Conservation (phyloP, 2,797 vertebrate genomes). For the Emydoidea blandingii region DNA sequence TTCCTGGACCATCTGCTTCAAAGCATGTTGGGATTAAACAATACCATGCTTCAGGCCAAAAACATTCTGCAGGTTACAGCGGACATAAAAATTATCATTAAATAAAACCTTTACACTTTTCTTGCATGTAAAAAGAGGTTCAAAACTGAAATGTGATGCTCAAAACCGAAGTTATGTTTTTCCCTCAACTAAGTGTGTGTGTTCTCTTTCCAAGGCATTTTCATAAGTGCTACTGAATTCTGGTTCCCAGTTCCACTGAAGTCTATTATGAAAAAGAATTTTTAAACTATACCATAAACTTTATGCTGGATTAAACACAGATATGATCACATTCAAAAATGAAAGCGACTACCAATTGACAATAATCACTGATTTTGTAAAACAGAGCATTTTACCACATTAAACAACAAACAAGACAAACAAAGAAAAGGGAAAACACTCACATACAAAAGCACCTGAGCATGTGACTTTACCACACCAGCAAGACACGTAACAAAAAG, state of each 20-base stretch:
- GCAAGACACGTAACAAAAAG: too few species aligned
- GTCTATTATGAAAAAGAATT: background rate
- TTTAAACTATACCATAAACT: background rate
- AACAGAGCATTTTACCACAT: background rate
- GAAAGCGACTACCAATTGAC: background rate
- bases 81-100: background rate
- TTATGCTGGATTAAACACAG: background rate
- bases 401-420: background rate
- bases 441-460: too few species aligned
- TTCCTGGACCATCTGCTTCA: background rate
- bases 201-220: background rate
- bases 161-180: background rate
- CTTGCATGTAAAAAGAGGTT: background rate
- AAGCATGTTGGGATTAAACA: background rate
- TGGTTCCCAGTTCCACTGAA: background rate
- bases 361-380: background rate
- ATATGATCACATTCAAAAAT: background rate
- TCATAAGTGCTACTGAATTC: background rate
- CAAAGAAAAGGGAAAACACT: background rate
- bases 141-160: background rate
- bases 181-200: background rate
- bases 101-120: background rate
- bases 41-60: background rate
- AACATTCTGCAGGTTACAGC: background rate
- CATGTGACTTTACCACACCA: too few species aligned